These are phyloP conservation scores for Latrodectus geometricus DNA, from an alignment of 1,140 invertebrate species.

Conservation along the genomic window DNA sequence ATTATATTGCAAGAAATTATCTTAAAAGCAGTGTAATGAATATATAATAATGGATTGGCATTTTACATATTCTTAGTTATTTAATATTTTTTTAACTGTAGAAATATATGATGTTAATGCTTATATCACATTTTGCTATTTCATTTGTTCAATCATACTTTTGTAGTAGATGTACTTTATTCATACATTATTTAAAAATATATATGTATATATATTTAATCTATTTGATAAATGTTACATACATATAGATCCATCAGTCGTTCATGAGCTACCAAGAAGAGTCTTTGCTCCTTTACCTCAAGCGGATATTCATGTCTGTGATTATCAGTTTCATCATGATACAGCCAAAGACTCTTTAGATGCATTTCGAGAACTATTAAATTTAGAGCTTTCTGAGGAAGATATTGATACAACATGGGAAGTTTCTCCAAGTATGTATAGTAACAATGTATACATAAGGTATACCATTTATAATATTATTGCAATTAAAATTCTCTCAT, in stretches of 20 bases:
- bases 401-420: constrained; percentile 69
- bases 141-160: no score
- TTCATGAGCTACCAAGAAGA: constrained; percentile 83
- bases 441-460: no score
- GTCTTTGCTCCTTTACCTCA: constrained; percentile 77
- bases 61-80: no score
- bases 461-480: background rate
- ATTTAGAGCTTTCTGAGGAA: constrained; percentile 76
- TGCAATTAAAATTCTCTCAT: background rate
- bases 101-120: no score
- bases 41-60: no score
- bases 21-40: no score
- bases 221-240: constrained; percentile 33
- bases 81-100: no score
- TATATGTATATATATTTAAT: no score
- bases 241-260: constrained; percentile 74
- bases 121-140: no score
- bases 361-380: constrained; percentile 80
- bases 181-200: no score
- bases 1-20: no score
- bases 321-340: constrained; percentile 88
- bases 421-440: constrained; percentile 55
- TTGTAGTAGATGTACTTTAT: no score
- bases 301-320: constrained; percentile 78
- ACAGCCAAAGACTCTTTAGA: constrained; percentile 79